Base-by-base conservation (phyloP, 2,113 vertebrate genomes). In the Nasalis larvatus region DNA sequence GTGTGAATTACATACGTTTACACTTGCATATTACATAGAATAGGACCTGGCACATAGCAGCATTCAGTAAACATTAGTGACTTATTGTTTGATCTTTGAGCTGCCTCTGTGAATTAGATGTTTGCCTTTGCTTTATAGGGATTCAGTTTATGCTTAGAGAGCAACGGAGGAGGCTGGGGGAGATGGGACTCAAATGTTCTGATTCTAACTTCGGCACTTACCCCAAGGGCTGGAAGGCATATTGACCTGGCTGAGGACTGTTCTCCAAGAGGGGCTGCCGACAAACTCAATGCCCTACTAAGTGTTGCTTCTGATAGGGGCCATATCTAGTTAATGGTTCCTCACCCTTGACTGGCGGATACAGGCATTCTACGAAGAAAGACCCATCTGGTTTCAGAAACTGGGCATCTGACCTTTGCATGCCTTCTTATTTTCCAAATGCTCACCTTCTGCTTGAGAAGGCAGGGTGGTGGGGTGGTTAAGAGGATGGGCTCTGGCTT, bases 221-320 rank as follows among this genome's bases (percentile, higher is more conserved):
- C 35, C 8, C 35, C 13, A 16, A 71, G n/a, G 54, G 23, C 77
- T 9, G 10, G 80, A 66, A 40, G 86, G 18, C 71, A 47, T 30
- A n/a, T 0, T 8, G 63, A 40, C 32, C 11, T 10, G 4, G 21
- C 2, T 32, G 14, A 88, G 32, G 14, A 9, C 6, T 10, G 1
- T 37, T 35, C 25, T 49, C 74, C 23, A 47, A 63, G 68, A 83
- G 32, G 49, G 23, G 0, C 27, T 35, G 63, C 14, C 37, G 60
- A 77, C 71, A n/a, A 16, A 60, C 21, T 54, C 14, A 0, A 40
- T 63, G 35, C 32, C 71, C 63, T 52, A 6, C 45, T 45, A 30
- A 45, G 18, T 27, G 27, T 77, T 10, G 40, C 18, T 42, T 68
- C 63, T 7, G 3, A 54, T 11, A 3, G 40, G 42, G 49, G 2